Evolutionary conservation across 2,888 invertebrate genomes (phyloP).

Genomic region (Trisateles emortualis): DNA sequence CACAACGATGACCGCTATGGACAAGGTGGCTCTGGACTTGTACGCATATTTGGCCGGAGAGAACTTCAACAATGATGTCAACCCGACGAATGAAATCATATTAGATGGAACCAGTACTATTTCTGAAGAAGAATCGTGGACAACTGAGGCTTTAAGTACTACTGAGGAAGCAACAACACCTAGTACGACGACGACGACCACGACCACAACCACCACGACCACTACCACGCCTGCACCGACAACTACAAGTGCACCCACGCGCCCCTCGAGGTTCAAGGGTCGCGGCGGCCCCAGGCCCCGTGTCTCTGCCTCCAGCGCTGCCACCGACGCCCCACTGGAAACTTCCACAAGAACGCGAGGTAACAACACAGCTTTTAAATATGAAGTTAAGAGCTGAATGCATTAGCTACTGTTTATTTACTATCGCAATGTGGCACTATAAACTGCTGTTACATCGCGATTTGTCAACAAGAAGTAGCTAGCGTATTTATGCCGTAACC

Average conservation of each 20-base stretch:
- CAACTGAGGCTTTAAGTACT: constrained; percentile 80
- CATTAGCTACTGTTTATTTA: constrained; percentile 11
- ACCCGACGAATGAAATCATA: constrained; percentile 64
- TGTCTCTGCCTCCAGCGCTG: constrained; percentile 74
- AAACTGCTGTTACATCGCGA: not conserved
- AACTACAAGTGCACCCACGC: constrained; percentile 77
- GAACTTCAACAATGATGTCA: constrained; percentile 88
- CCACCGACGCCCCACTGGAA: constrained; percentile 78
- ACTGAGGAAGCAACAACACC: constrained; percentile 84
- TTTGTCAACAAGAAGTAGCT: constrained; percentile 10
- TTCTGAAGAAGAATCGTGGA: constrained; percentile 67
- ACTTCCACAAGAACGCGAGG: constrained; percentile 82
- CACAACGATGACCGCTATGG: constrained; percentile 90
- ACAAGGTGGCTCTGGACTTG: constrained; percentile 93
- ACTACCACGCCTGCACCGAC: constrained; percentile 80
- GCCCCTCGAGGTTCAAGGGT: constrained; percentile 79
- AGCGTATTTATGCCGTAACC: constrained; percentile 22
- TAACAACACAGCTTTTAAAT: constrained; percentile 51
- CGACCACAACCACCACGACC: constrained; percentile 86
- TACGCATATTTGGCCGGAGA: constrained; percentile 92
- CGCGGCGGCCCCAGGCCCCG: constrained; percentile 78
- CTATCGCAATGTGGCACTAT: not conserved
- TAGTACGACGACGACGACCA: constrained; percentile 86
- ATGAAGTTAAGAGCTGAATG: constrained; percentile 7
- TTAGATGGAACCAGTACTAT: constrained; percentile 75